Conservation (phyloP, 2,797 vertebrate genomes). For the Carcharodon carcharias region DNA sequence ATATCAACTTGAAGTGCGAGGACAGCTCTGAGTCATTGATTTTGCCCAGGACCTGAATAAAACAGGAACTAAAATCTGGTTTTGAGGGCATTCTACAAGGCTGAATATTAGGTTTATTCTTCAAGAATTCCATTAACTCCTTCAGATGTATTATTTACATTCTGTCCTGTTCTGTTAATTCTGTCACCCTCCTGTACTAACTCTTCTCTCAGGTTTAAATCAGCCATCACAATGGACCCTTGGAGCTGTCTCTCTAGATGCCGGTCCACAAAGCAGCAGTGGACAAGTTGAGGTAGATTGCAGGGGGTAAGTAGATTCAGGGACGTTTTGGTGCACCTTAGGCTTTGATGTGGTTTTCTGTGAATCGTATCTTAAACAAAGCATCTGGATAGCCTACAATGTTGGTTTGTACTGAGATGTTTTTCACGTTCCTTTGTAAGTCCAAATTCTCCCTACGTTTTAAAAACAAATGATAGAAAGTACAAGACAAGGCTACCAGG, state of each 20-base stretch:
- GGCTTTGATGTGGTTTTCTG: background rate
- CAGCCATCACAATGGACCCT: background rate
- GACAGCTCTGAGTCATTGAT: background rate
- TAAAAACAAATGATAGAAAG: background rate
- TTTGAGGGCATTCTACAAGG: background rate
- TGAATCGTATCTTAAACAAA: background rate
- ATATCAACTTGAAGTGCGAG: background rate
- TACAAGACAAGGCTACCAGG: background rate
- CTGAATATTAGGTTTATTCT: background rate
- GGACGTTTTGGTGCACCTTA: background rate
- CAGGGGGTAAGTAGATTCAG: background rate
- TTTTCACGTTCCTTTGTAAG: background rate
- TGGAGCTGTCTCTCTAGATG: background rate
- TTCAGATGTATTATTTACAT: background rate
- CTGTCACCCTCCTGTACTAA: background rate
- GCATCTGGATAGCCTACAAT: background rate
- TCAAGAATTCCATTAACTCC: background rate
- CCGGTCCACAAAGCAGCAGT: background rate
- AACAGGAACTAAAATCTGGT: background rate
- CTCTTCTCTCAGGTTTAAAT: background rate
- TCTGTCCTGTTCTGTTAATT: too few species aligned
- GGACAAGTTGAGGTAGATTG: background rate
- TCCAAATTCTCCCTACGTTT: background rate
- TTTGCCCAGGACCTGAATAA: background rate
- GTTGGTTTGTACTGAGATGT: background rate